phyloP scores from a whole-genome alignment of 2,797 vertebrate genomes.

The Sebastiscus tertius region DNA sequence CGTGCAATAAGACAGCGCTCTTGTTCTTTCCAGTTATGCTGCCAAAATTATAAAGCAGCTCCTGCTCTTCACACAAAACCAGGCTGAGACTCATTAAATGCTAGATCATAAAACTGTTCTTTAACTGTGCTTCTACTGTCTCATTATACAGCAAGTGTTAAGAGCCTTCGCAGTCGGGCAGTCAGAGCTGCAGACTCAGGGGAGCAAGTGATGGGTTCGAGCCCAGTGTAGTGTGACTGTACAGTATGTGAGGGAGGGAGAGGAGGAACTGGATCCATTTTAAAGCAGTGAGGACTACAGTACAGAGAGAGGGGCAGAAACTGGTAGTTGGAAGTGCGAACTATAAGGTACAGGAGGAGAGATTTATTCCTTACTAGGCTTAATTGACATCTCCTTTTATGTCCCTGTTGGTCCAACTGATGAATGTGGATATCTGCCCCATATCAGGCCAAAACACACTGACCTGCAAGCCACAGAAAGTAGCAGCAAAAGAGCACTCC shows the following conservation, averaged over 20 bases:
- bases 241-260: slow-evolving; percentile 35
- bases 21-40: slow-evolving; percentile 8
- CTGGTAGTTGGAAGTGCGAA: background rate
- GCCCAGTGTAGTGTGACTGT: slow-evolving; percentile 57
- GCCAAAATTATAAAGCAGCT: background rate
- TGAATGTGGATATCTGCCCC: background rate
- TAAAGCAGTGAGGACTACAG: slow-evolving; percentile 24
- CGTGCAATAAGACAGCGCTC: slow-evolving; percentile 2
- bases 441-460: background rate
- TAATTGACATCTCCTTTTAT: background rate
- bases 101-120: slow-evolving; percentile 53
- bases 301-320: slow-evolving; percentile 10
- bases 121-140: slow-evolving; percentile 53
- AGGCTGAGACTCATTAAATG: slow-evolving; percentile 52
- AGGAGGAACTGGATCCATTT: slow-evolving; percentile 45
- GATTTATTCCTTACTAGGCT: background rate
- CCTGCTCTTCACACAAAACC: slow-evolving; percentile 32
- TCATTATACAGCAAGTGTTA: slow-evolving; percentile 59
- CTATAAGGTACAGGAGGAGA: background rate
- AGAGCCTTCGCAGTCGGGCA: slow-evolving; percentile 42
- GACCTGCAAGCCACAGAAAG: background rate
- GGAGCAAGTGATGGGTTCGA: slow-evolving; percentile 56
- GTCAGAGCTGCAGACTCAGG: slow-evolving; percentile 51
- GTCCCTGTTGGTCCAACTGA: background rate
- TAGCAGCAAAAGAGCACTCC: background rate